Evolutionary conservation across 2,888 invertebrate species (phyloP).

Genomic region (Tetranychus piercei): DNA sequence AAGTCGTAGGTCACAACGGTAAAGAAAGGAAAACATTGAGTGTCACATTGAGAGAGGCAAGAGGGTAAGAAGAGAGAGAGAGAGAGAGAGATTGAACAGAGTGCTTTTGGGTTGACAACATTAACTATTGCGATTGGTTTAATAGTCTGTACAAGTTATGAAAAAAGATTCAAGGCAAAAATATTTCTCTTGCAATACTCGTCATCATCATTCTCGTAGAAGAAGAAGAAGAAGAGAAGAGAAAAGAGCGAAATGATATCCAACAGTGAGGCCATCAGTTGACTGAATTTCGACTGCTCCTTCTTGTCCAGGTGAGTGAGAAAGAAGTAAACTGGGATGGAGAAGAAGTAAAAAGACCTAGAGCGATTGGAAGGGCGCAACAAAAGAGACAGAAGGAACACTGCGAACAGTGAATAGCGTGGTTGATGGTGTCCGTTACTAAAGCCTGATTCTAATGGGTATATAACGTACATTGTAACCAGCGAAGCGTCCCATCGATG

Average conservation of each 20-base stretch:
- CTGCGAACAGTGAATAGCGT: background rate
- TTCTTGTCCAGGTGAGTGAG: background rate
- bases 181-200: too few species aligned
- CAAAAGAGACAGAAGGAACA: background rate
- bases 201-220: too few species aligned
- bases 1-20: background rate
- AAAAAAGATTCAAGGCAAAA: too few species aligned
- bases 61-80: background rate
- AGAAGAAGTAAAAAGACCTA: background rate
- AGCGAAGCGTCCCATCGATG: background rate
- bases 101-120: too few species aligned
- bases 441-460: background rate
- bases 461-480: background rate
- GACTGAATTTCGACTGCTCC: background rate
- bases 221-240: background rate
- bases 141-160: too few species aligned
- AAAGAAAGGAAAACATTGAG: background rate
- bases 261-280: background rate
- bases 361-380: background rate
- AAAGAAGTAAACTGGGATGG: slow-evolving; percentile 5
- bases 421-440: background rate
- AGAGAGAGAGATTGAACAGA: background rate
- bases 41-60: background rate
- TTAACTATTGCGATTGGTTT: too few species aligned
- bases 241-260: background rate